Evolutionary conservation across 2,888 invertebrate genomes (phyloP).

Genomic region (Ellobium chinense): DNA sequence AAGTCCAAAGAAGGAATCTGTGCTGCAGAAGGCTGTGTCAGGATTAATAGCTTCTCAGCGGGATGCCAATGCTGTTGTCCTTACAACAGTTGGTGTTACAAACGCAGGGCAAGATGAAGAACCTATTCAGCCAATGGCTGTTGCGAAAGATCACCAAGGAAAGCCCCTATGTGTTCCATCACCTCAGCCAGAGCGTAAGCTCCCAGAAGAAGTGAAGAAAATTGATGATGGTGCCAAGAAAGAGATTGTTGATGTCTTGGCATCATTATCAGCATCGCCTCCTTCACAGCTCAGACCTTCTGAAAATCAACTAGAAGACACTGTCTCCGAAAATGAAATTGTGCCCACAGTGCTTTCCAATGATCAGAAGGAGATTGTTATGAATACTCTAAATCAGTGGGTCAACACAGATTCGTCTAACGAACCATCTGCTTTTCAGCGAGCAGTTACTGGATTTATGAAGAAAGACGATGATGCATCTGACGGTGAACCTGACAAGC

Average conservation of each 20-base stretch:
- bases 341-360: constrained; percentile 47
- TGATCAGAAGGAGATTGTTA: constrained; percentile 37
- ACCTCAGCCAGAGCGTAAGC: background rate
- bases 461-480: background rate
- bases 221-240: constrained; percentile 44
- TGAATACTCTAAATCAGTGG: constrained; percentile 40
- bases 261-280: constrained; percentile 1
- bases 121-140: constrained; percentile 43
- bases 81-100: constrained; percentile 11
- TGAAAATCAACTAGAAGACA: background rate
- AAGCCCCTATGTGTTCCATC: constrained; percentile 35
- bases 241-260: constrained; percentile 43
- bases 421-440: constrained; percentile 29
- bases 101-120: constrained; percentile 45
- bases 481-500: background rate
- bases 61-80: background rate
- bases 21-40: background rate
- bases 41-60: background rate
- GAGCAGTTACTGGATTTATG: constrained; percentile 19
- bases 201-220: background rate
- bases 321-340: constrained; percentile 47
- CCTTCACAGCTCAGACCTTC: background rate
- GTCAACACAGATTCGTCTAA: background rate
- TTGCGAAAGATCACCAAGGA: constrained; percentile 41
- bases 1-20: background rate